Evolutionary conservation across 1,140 invertebrate genomes (phyloP), one percentile per base, ranked within the genome.

Genomic region (Drosophila leontia): DNA sequence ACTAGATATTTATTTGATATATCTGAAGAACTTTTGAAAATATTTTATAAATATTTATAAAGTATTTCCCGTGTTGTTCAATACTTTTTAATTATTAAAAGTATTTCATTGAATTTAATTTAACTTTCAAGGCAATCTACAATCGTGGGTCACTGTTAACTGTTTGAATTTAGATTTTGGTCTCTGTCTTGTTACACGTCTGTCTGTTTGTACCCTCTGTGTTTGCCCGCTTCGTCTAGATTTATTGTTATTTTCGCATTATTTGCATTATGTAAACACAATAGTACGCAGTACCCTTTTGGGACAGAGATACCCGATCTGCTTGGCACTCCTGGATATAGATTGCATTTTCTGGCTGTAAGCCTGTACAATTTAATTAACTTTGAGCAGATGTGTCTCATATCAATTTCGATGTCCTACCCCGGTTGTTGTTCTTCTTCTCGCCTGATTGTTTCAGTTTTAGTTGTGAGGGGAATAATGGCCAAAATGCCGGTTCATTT

Each of bases 191-290:
- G 63, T 59, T 42, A 29, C 55, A 47, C 60, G 35, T 17, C 23
- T 39, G 51, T 37, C 34, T 75, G 48, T 67, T 29, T 56, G 13
- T 64, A 41, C 74, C 51, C n/a, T 12, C n/a, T 34, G 29, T 59
- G 47, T 35, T 63, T 64, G 41, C 56, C 34, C 47, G 47, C 82
- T 72, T 50, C 75, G 62, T 55, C 70, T 68, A 82, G 72, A 87
- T 87, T 87, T 87, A 87, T 87, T 78, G 77, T 80, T 71, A 88
- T 87, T 83, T 87, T 71, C 76, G 59, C 45, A 83, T 87, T 87
- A 87, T 77, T 77, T 80, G 79, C 65, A 79, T 65, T 72, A 82
- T 87, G 83, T 87, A 88, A 87, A 87, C 84, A 80, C 68, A 80
- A 80, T 78, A 62, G 80, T 15, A 51, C 3, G 48, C 29, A 29